Conservation (phyloP, 2,888 invertebrate species). For the Meiosimyza platycephala region DNA sequence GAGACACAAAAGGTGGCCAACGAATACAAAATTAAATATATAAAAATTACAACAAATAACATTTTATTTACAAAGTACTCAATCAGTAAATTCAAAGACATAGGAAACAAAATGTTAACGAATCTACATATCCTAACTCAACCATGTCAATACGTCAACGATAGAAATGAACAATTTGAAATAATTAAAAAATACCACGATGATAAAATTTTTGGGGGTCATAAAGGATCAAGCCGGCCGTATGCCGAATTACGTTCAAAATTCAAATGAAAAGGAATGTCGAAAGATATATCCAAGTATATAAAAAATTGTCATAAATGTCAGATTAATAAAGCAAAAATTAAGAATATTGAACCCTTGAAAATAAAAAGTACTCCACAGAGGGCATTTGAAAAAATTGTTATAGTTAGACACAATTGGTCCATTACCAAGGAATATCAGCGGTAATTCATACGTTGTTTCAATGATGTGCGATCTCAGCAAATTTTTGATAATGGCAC, state of each 20-base stretch:
- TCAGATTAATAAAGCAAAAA: background rate
- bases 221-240: background rate
- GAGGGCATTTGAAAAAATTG: too few species aligned
- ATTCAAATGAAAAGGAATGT: conserved; percentile 4
- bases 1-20: background rate
- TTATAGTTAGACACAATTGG: too few species aligned
- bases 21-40: conserved; percentile 3
- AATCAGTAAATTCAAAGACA: background rate
- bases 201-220: too few species aligned
- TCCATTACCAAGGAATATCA: too few species aligned
- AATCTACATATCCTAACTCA: too few species aligned
- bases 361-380: background rate
- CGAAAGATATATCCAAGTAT: background rate
- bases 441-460: too few species aligned
- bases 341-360: conserved; percentile 1
- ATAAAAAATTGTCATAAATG: background rate
- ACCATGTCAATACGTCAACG: too few species aligned
- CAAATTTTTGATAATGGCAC: too few species aligned
- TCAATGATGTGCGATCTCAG: too few species aligned
- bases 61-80: background rate
- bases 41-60: conserved; percentile 1
- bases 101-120: too few species aligned
- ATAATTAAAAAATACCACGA: too few species aligned
- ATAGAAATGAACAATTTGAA: too few species aligned
- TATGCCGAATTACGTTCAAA: conserved; percentile 1